Conservation (phyloP, 37 sponge, comb jelly and placozoan genomes). For the Amphimedon queenslandica region DNA sequence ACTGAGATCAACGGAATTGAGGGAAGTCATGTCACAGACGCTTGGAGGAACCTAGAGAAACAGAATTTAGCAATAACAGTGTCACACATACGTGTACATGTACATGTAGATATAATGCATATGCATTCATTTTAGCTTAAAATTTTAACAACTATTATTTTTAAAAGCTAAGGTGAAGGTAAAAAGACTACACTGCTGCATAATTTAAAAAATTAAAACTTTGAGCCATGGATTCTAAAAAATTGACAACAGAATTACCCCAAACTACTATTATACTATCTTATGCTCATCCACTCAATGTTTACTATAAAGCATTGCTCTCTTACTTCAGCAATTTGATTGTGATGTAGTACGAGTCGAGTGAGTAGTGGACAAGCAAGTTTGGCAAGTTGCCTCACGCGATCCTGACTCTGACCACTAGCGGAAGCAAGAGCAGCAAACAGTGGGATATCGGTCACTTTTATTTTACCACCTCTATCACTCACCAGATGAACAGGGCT, state of each 20-base stretch:
- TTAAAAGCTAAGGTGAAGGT: too few relatives aligned
- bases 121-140: too few relatives aligned
- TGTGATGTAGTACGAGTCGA: conserved; percentile 44
- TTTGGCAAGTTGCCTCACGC: not conserved
- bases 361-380: conserved; percentile 57
- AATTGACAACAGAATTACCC: too few relatives aligned
- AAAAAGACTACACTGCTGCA: too few relatives aligned
- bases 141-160: too few relatives aligned
- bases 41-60: conserved; percentile 49
- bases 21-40: conserved; percentile 51
- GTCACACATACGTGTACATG: not conserved
- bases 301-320: too few relatives aligned
- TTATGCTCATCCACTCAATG: too few relatives aligned
- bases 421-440: conserved; percentile 15
- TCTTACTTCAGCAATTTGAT: conserved; percentile 15
- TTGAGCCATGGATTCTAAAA: too few relatives aligned
- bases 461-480: not conserved
- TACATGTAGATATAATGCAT: not conserved
- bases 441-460: not conserved
- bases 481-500: not conserved
- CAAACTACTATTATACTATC: too few relatives aligned
- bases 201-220: too few relatives aligned
- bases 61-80: not conserved
- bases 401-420: not conserved
- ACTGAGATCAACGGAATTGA: conserved; percentile 66